phyloP scores from a whole-genome alignment of 2,113 vertebrate species.

The Arothron firmamentum region DNA sequence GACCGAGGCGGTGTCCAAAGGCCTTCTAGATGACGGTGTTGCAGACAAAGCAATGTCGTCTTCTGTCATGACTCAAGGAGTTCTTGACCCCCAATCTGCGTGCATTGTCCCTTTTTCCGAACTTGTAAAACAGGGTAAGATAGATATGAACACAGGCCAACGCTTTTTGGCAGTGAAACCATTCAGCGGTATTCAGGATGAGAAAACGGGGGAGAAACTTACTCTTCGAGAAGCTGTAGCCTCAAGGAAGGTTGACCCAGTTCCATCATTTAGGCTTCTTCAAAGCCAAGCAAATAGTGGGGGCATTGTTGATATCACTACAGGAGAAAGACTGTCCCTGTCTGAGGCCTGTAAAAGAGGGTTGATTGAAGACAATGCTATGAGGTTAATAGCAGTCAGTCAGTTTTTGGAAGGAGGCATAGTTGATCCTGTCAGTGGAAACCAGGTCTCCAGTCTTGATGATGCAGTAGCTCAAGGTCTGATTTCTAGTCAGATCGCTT shows the following conservation, averaged over 20 bases:
- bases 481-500: conserved; percentile 72
- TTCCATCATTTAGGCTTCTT: conserved; percentile 75
- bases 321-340: conserved; percentile 76
- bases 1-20: conserved; percentile 72
- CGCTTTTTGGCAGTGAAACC: conserved; percentile 86
- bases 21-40: conserved; percentile 64
- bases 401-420: conserved; percentile 80
- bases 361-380: conserved; percentile 77
- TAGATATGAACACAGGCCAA: conserved; percentile 86
- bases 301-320: conserved; percentile 79
- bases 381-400: conserved; percentile 73
- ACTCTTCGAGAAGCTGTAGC: conserved; percentile 73
- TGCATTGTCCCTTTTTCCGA: conserved; percentile 81
- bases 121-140: conserved; percentile 84
- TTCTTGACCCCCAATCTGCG: conserved; percentile 80
- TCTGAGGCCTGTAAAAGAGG: conserved; percentile 73
- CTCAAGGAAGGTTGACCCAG: conserved; percentile 73
- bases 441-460: conserved; percentile 65
- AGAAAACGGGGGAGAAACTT: conserved; percentile 54
- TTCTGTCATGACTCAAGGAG: conserved; percentile 63
- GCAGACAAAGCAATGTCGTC: conserved; percentile 64
- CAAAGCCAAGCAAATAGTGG: conserved; percentile 84
- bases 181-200: conserved; percentile 76
- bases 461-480: conserved; percentile 75
- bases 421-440: conserved; percentile 68